A percentile compares a stretch with the other conserved stretches of the same genome.
Conservation (phyloP, 2,113 vertebrate genomes). For the Haemorhous mexicanus region DNA sequence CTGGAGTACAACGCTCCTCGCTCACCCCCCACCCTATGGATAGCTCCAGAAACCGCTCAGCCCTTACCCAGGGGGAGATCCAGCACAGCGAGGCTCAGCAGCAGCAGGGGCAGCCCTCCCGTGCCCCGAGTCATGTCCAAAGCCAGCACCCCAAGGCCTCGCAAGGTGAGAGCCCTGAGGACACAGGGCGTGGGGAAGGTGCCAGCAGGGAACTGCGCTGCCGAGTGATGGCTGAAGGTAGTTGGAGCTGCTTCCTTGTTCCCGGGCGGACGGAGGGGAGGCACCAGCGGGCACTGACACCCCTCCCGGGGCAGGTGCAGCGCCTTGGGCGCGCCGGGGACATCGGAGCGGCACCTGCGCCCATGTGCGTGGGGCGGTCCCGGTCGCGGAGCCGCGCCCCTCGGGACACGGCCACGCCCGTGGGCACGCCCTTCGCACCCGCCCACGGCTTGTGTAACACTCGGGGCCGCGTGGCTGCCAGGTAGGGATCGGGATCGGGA, state of each 20-base stretch:
- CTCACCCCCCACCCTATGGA: too few species aligned
- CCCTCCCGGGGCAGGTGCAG: not conserved
- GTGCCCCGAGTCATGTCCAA: not conserved
- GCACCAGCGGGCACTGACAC: not conserved
- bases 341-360: not conserved
- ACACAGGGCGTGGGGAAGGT: not conserved
- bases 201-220: not conserved
- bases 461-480: not conserved
- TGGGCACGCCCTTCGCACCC: not conserved
- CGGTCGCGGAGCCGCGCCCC: not conserved
- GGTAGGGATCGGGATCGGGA: not conserved
- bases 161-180: not conserved
- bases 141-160: not conserved
- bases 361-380: not conserved
- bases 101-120: not conserved
- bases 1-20: accelerated
- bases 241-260: not conserved
- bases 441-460: constrained; percentile 12
- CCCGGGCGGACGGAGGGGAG: not conserved
- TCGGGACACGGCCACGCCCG: not conserved
- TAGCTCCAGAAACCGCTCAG: not conserved
- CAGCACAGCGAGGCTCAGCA: not conserved
- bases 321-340: not conserved
- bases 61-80: not conserved
- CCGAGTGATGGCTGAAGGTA: not conserved